These are phyloP conservation scores for Myrmecobius fasciatus DNA, from an alignment of 2,113 vertebrate species.

Conservation along the genomic window DNA sequence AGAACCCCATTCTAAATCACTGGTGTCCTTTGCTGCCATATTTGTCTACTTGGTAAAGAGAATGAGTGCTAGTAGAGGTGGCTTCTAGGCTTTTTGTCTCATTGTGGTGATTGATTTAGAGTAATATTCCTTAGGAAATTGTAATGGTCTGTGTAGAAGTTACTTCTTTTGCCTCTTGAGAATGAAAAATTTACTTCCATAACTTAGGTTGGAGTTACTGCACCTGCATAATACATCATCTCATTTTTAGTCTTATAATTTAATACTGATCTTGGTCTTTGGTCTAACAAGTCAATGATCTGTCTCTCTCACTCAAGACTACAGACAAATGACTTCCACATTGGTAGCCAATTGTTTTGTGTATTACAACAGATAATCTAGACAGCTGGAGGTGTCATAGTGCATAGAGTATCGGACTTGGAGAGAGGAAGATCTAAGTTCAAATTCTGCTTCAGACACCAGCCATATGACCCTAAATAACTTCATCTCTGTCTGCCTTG, in stretches of 20 bases:
- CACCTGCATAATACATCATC: neutral
- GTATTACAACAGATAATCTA: neutral
- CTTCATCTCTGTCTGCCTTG: neutral
- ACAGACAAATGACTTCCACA: neutral
- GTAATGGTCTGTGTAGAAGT: neutral
- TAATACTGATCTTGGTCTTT: neutral
- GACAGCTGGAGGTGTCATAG: neutral
- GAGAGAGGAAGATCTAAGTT: neutral
- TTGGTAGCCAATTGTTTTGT: neutral
- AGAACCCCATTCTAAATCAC: neutral
- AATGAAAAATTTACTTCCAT: neutral
- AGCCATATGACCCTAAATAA: neutral
- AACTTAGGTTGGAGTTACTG: neutral
- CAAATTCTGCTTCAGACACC: neutral
- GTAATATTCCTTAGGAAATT: neutral
- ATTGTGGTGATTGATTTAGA: neutral
- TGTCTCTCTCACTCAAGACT: too few relatives aligned
- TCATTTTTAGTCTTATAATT: neutral
- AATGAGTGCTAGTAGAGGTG: neutral
- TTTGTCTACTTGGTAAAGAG: neutral
- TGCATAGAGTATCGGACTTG: neutral
- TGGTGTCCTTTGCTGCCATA: neutral
- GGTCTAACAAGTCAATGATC: neutral
- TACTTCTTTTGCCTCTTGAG: neutral
- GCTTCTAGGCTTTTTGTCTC: neutral